Conservation (phyloP, 2,797 vertebrate species). For the Austrolebias charrua region DNA sequence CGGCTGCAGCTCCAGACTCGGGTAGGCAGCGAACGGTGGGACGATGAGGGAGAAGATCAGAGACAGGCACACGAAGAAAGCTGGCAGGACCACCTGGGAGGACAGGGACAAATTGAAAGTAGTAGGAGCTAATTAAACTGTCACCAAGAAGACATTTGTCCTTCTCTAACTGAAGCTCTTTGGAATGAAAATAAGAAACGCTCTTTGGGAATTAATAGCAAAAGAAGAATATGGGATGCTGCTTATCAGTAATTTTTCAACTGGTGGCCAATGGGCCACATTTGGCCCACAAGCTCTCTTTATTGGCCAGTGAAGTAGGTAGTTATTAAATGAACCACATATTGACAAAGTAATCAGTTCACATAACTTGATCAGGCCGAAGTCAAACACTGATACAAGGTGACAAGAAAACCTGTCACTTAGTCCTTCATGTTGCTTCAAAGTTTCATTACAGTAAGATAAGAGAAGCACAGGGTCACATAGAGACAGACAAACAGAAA, state of each 20-base stretch:
- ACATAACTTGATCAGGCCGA: too few relatives aligned
- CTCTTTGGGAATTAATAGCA: background rate
- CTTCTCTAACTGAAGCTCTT: slow-evolving; percentile 1
- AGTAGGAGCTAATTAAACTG: slow-evolving; percentile 4
- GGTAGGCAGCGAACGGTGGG: slow-evolving; percentile 92
- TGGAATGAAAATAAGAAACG: background rate
- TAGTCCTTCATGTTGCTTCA: too few relatives aligned
- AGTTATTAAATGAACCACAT: too few relatives aligned
- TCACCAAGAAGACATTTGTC: background rate
- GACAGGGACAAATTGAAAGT: slow-evolving; percentile 16
- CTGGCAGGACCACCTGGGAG: slow-evolving; percentile 90
- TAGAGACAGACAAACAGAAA: too few relatives aligned
- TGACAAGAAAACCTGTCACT: too few relatives aligned
- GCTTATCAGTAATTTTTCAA: background rate
- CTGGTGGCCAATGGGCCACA: background rate
- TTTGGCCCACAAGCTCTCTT: background rate
- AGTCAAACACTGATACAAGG: too few relatives aligned
- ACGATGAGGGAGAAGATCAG: slow-evolving; percentile 95
- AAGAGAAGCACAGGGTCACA: too few relatives aligned
- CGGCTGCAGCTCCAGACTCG: slow-evolving; percentile 91
- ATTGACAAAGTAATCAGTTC: too few relatives aligned
- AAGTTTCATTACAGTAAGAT: too few relatives aligned
- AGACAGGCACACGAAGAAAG: slow-evolving; percentile 93
- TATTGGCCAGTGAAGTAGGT: background rate
- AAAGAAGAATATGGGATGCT: background rate